These are phyloP conservation scores for Psylliodes chrysocephalus DNA, from an alignment of 2,888 invertebrate genomes.

Conservation along the genomic window DNA sequence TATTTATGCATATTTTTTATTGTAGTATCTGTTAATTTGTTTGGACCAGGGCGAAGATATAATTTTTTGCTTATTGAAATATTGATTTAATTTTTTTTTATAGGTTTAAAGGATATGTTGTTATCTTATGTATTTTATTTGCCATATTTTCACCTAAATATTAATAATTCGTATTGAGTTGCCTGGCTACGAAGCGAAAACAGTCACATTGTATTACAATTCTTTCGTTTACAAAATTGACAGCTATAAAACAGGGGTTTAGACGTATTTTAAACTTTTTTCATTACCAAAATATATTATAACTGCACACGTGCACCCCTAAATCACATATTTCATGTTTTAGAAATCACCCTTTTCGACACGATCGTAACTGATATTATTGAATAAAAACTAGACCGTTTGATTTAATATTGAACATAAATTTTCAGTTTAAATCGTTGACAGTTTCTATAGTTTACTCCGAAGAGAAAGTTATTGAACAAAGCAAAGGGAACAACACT, in stretches of 20 bases:
- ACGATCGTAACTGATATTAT: constrained; percentile 45
- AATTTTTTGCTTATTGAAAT: no score
- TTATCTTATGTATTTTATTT: no score
- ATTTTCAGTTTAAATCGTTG: constrained; percentile 38
- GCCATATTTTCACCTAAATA: no score
- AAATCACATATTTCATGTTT: constrained; percentile 42
- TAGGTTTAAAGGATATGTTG: no score
- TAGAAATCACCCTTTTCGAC: constrained; percentile 45
- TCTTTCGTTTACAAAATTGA: not conserved
- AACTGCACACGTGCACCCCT: constrained; percentile 38
- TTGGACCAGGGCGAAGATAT: no score
- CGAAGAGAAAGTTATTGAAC: constrained; percentile 2
- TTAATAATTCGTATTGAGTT: no score
- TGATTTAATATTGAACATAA: constrained; percentile 41
- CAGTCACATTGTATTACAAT: constrained; percentile 1
- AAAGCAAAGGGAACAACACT: constrained; percentile 19
- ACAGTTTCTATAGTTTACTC: constrained; percentile 28
- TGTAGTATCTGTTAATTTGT: no score
- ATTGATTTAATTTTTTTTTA: no score
- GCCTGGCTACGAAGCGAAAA: no score
- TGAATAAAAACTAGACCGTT: constrained; percentile 37
- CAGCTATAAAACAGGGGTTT: constrained; percentile 22
- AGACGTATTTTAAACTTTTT: constrained; percentile 36
- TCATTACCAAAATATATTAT: constrained; percentile 31
- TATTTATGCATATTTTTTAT: no score